Percentiles rank a stretch among this genome's conserved stretches.
phyloP scores from a whole-genome alignment of 2,888 invertebrate species.

The Monoplex corrugatus region DNA sequence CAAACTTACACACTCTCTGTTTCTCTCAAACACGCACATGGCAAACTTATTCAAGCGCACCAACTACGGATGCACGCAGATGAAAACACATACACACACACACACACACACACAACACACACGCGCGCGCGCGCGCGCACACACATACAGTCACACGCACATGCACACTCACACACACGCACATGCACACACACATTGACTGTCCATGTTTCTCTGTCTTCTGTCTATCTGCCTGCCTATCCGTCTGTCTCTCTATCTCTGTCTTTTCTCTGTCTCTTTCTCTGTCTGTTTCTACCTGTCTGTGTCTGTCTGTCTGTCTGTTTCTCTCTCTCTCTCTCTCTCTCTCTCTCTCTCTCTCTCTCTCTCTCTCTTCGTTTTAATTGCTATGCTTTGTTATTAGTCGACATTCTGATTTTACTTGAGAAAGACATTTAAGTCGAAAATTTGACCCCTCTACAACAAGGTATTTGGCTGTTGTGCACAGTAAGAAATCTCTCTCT shows the following conservation, averaged over 20 bases:
- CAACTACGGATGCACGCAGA: too few relatives aligned
- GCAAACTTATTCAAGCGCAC: too few relatives aligned
- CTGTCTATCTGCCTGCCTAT: not conserved
- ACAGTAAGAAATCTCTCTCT: too few relatives aligned
- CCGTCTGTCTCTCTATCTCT: slow-evolving; percentile 10
- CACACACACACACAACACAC: not conserved
- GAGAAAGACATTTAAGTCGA: too few relatives aligned
- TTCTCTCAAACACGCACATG: too few relatives aligned
- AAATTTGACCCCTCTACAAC: too few relatives aligned
- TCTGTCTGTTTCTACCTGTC: too few relatives aligned
- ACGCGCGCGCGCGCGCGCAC: not conserved
- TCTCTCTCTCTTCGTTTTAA: not conserved
- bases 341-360: slow-evolving; percentile 33
- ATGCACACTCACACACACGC: not conserved
- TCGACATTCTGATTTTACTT: too few relatives aligned
- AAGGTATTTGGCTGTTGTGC: too few relatives aligned
- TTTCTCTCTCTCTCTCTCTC: slow-evolving; percentile 14
- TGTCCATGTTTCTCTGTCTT: not conserved
- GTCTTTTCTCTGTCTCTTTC: not conserved
- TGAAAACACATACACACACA: not conserved
- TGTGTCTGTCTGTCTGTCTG: too few relatives aligned
- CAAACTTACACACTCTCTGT: not conserved
- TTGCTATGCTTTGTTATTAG: too few relatives aligned
- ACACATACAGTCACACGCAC: not conserved
- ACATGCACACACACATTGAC: not conserved